A percentile compares a stretch with the other conserved stretches of the same genome.
Conservation (phyloP, 2,113 vertebrate genomes). For the Colossoma macropomum region DNA sequence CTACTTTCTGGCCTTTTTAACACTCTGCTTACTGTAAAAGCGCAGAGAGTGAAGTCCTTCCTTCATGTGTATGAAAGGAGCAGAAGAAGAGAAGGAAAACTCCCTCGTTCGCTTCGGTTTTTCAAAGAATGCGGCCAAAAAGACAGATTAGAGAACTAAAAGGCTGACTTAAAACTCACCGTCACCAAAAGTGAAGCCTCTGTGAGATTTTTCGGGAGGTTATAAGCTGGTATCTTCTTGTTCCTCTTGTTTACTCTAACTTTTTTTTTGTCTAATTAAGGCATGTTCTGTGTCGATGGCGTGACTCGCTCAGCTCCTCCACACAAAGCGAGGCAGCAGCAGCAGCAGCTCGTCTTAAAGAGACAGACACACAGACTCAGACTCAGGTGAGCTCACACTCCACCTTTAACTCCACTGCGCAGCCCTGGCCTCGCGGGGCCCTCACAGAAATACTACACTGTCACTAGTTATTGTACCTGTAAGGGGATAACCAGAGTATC, state of each 20-base stretch:
- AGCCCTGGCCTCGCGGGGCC: too few species aligned
- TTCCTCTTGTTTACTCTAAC: conserved; percentile 33
- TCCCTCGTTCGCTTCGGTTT: background rate
- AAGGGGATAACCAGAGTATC: too few species aligned
- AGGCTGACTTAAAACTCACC: conserved; percentile 1
- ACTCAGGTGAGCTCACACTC: background rate
- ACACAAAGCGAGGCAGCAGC: conserved; percentile 33
- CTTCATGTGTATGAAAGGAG: background rate
- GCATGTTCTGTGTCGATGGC: conserved; percentile 36
- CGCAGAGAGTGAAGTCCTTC: background rate
- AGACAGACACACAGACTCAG: conserved; percentile 21
- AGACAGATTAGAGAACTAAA: background rate
- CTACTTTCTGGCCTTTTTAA: background rate
- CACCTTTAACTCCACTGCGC: too few species aligned
- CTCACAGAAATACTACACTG: too few species aligned
- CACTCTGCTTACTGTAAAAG: too few species aligned
- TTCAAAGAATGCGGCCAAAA: background rate
- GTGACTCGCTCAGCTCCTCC: conserved; percentile 25
- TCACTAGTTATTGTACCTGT: too few species aligned
- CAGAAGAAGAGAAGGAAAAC: background rate
- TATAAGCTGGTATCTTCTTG: background rate
- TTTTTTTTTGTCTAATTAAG: conserved; percentile 22
- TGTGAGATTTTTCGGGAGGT: background rate
- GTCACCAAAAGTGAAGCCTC: conserved; percentile 12
- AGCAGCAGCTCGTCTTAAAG: conserved; percentile 35